A percentile compares a stretch with the other conserved stretches of the same genome.
phyloP scores from a whole-genome alignment of 2,797 vertebrate species.

The Alectoris magna region DNA sequence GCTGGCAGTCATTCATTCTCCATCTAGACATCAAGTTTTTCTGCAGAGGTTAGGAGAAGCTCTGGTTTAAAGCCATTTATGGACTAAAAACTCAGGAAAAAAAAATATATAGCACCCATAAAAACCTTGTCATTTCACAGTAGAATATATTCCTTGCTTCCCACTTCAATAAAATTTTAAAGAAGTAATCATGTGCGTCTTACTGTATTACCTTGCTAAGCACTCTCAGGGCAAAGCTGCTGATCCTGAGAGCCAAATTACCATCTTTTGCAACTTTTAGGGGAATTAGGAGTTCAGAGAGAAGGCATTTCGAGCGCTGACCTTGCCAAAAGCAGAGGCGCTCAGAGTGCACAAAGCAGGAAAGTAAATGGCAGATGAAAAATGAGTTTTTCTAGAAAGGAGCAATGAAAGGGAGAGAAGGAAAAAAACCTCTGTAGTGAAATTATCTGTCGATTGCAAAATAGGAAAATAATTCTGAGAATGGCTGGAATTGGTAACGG shows the following conservation, averaged over 20 bases:
- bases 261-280: constrained; percentile 17
- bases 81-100: not conserved
- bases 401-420: not conserved
- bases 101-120: not conserved
- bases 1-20: not conserved
- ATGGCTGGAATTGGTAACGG: not conserved
- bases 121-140: constrained; percentile 24
- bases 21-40: constrained; percentile 20
- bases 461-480: not conserved
- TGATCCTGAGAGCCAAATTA: constrained; percentile 39
- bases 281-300: constrained; percentile 49
- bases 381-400: not conserved
- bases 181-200: constrained; percentile 7
- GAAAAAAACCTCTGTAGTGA: not conserved
- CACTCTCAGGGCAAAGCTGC: constrained; percentile 34
- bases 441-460: constrained; percentile 26
- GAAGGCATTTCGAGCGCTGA: constrained; percentile 24
- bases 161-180: constrained; percentile 52
- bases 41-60: constrained; percentile 27
- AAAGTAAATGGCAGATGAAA: constrained; percentile 36
- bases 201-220: constrained; percentile 24
- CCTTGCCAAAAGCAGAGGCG: constrained; percentile 44
- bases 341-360: not conserved
- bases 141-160: not conserved
- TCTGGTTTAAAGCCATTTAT: constrained; percentile 53